phyloP scores from a whole-genome alignment of 2,113 vertebrate genomes.

The Periophthalmodon schlosseri region DNA sequence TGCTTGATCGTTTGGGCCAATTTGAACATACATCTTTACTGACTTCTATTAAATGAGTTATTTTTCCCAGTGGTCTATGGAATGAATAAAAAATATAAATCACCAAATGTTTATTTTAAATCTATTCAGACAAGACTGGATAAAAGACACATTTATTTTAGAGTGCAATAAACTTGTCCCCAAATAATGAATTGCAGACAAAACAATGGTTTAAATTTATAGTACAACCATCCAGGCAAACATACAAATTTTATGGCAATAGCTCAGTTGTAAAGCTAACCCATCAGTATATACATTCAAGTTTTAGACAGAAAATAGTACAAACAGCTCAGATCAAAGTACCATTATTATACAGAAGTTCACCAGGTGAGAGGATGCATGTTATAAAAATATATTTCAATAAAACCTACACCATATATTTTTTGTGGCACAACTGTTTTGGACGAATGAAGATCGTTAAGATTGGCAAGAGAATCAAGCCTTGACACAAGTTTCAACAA shows the following conservation, averaged over 20 bases:
- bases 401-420: conserved; percentile 55
- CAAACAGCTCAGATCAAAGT: conserved; percentile 49
- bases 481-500: conserved; percentile 15
- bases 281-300: conserved; percentile 88
- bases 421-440: conserved; percentile 48
- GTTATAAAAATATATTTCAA: conserved; percentile 70
- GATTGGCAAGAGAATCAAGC: conserved; percentile 21
- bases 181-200: background rate
- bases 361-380: conserved; percentile 51
- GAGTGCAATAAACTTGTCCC: background rate
- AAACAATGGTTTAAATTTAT: conserved; percentile 68
- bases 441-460: conserved; percentile 34
- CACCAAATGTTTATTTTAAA: background rate
- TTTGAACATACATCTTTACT: no score
- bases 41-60: no score
- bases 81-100: no score
- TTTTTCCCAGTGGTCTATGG: no score
- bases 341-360: conserved; percentile 46
- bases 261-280: conserved; percentile 74
- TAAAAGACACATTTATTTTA: background rate
- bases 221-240: conserved; percentile 76
- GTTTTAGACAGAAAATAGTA: conserved; percentile 71
- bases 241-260: conserved; percentile 69
- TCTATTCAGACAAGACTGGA: background rate
- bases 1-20: no score